phyloP scores from a whole-genome alignment of 1,140 invertebrate genomes.

The Pseudomyrmex gracilis region DNA sequence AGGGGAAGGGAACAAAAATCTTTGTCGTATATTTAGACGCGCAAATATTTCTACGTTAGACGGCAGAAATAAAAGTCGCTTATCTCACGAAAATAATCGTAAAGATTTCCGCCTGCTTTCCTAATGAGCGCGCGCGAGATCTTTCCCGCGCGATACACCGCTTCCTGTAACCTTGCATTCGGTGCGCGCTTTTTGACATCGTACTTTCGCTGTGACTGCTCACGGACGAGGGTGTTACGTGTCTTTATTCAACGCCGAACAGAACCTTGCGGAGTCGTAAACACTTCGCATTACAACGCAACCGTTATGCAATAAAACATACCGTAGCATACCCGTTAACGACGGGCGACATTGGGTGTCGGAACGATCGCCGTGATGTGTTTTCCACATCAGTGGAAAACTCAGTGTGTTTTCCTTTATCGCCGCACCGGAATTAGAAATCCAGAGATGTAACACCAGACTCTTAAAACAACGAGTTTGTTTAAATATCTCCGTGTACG shows the following conservation, averaged over 20 bases:
- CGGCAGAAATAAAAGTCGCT: not conserved
- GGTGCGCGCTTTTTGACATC: not conserved
- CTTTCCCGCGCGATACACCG: constrained; percentile 17
- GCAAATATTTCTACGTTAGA: not conserved
- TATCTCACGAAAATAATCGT: not conserved
- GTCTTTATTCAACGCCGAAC: constrained; percentile 12
- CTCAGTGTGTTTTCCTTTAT: constrained; percentile 15
- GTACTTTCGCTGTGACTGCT: constrained; percentile 29
- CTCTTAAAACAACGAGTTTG: too few species aligned
- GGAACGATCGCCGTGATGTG: not conserved
- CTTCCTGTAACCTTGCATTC: constrained; percentile 47
- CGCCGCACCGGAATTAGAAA: not conserved
- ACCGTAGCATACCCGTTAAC: constrained; percentile 31
- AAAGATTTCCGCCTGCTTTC: not conserved
- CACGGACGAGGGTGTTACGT: constrained; percentile 28
- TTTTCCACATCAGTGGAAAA: too few species aligned
- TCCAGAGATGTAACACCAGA: not conserved
- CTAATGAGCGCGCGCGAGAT: constrained; percentile 15
- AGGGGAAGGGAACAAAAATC: not conserved
- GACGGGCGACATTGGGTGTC: constrained; percentile 19
- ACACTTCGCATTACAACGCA: constrained; percentile 10
- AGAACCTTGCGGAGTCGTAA: constrained; percentile 48
- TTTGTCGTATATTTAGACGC: not conserved
- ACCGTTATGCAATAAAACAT: constrained; percentile 32
- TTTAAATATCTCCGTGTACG: too few species aligned